These are phyloP conservation scores for Agonum fuliginosum DNA, from an alignment of 2,888 invertebrate species.

Conservation along the genomic window DNA sequence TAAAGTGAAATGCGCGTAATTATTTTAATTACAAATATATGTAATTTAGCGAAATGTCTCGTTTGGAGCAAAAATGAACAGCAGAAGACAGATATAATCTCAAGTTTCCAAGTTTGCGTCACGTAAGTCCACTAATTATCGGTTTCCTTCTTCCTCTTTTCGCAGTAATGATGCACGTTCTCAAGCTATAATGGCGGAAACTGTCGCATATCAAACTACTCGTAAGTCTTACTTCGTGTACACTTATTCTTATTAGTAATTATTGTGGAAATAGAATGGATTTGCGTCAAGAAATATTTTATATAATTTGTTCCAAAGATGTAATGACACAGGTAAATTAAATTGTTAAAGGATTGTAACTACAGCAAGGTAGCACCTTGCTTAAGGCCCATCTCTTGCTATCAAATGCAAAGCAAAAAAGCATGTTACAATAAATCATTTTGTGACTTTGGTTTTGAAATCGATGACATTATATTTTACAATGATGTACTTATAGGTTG, in stretches of 20 bases:
- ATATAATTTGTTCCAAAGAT: background rate
- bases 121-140: constrained; percentile 62
- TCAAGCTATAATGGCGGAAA: constrained; percentile 61
- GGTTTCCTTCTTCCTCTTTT: constrained; percentile 60
- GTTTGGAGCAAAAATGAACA: background rate
- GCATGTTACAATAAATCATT: no score
- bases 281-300: constrained; percentile 19
- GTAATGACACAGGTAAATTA: no score
- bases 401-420: no score
- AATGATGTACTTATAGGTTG: no score
- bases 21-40: constrained; percentile 17
- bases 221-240: constrained; percentile 11
- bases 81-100: constrained; percentile 25
- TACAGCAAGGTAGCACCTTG: no score
- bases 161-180: constrained; percentile 62
- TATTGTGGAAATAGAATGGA: constrained; percentile 13
- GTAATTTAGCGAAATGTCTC: background rate
- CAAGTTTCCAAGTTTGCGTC: constrained; percentile 35
- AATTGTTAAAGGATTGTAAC: no score
- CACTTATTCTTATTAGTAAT: no score
- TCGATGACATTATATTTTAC: no score
- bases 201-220: constrained; percentile 39
- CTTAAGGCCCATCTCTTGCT: no score
- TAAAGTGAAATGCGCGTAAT: background rate
- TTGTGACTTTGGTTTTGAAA: no score